Evolutionary conservation across 2,888 invertebrate species (phyloP).

Genomic region (Caenorhabditis sinica): DNA sequence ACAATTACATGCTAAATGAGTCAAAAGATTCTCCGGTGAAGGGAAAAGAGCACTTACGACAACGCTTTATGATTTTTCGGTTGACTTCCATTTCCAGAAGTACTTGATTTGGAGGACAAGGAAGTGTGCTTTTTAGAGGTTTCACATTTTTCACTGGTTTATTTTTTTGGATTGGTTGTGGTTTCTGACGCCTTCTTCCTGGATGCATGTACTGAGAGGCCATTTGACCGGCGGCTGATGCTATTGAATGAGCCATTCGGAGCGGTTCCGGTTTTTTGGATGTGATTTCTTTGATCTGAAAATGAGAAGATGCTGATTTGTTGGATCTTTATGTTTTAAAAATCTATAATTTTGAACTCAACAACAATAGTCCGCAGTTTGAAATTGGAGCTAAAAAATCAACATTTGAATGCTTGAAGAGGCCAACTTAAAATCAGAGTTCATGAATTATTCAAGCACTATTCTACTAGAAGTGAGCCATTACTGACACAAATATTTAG

Average conservation of each 20-base stretch:
- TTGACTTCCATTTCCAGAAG: constrained; percentile 71
- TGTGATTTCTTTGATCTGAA: constrained; percentile 60
- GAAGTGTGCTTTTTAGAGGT: constrained; percentile 43
- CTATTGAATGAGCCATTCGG: constrained; percentile 51
- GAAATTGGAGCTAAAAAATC: too few species aligned
- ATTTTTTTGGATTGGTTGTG: constrained; percentile 33
- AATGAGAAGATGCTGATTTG: background rate
- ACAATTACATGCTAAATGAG: constrained; percentile 38
- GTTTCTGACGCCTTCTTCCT: constrained; percentile 44
- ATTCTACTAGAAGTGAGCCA: too few species aligned
- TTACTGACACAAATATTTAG: too few species aligned
- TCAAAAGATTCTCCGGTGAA: background rate
- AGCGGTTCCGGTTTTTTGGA: constrained; percentile 49
- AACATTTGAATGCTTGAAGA: too few species aligned
- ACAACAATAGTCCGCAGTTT: too few species aligned
- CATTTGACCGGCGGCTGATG: constrained; percentile 45
- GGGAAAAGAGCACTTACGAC: constrained; percentile 65
- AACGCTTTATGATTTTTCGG: constrained; percentile 70
- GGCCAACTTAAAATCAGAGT: too few species aligned
- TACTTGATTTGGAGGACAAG: constrained; percentile 69
- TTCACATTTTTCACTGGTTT: constrained; percentile 62
- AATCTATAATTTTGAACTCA: too few species aligned
- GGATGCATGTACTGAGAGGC: constrained; percentile 61
- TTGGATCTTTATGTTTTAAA: too few species aligned
- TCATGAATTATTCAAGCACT: too few species aligned